A percentile compares a stretch with the other conserved stretches of the same genome.
phyloP scores from a whole-genome alignment of 1,140 invertebrate species.

The Drosophila paulistorum region DNA sequence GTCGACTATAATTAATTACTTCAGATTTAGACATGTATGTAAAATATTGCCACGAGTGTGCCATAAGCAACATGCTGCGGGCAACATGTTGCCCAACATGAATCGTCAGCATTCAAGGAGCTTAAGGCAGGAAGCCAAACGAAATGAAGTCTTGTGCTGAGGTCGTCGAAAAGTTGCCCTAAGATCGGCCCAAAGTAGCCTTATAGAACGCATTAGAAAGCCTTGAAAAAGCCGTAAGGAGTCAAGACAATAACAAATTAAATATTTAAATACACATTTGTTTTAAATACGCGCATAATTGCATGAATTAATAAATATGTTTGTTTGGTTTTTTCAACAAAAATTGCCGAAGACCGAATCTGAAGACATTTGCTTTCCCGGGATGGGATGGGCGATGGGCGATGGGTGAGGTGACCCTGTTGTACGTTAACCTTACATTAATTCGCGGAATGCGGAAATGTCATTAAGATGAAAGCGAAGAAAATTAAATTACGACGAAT shows the following conservation, averaged over 20 bases:
- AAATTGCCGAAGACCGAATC: constrained; percentile 15
- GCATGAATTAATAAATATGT: constrained; percentile 58
- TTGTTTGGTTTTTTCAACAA: constrained; percentile 15
- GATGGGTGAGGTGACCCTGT: not conserved
- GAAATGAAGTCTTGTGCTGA: too few species aligned
- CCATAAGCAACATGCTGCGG: constrained; percentile 35
- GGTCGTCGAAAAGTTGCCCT: too few species aligned
- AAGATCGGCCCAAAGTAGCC: too few species aligned
- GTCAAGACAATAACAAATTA: constrained; percentile 42
- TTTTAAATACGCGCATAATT: constrained; percentile 42
- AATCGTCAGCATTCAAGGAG: not conserved
- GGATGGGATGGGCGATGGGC: too few species aligned
- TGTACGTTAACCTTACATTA: not conserved
- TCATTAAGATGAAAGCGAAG: not conserved
- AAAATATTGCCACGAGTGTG: too few species aligned
- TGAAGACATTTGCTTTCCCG: not conserved
- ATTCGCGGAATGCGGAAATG: not conserved
- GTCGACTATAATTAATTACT: too few species aligned
- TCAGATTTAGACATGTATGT: too few species aligned
- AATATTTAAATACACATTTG: constrained; percentile 50
- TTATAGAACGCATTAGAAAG: too few species aligned
- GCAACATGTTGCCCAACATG: constrained; percentile 45
- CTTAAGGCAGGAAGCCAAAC: too few species aligned
- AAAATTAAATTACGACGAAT: not conserved
- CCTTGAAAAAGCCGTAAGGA: too few species aligned